Percentiles rank a stretch among this genome's conserved stretches.
These are phyloP conservation scores for Menura novaehollandiae DNA, from an alignment of 2,113 vertebrate species.

Conservation along the genomic window DNA sequence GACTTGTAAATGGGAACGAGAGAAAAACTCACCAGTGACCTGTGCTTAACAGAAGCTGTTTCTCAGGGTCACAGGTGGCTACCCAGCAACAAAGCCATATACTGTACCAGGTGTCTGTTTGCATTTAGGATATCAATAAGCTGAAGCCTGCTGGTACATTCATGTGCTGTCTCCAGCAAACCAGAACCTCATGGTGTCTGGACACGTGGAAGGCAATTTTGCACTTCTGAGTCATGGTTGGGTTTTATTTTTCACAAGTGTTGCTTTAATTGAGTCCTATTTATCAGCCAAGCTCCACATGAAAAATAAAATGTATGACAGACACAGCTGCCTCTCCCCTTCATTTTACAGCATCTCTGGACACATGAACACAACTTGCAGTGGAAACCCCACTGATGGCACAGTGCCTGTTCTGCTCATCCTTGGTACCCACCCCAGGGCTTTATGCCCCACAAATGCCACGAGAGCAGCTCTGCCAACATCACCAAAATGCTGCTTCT, in stretches of 20 bases:
- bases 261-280: slow-evolving; percentile 12
- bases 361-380: too few relatives aligned
- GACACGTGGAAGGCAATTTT: slow-evolving; percentile 34
- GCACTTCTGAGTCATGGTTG: slow-evolving; percentile 37
- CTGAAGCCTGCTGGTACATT: slow-evolving; percentile 59
- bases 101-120: not conserved
- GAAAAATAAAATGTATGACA: slow-evolving; percentile 3
- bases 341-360: not conserved
- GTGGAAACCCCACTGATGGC: not conserved
- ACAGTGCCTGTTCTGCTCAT: not conserved
- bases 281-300: not conserved
- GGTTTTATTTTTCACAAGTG: slow-evolving; percentile 35
- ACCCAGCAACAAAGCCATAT: slow-evolving; percentile 66
- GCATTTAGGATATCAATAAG: not conserved
- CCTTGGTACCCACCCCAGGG: not conserved
- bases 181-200: slow-evolving; percentile 29
- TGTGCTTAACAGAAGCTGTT: not conserved
- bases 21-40: not conserved
- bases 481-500: not conserved
- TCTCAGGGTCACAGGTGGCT: slow-evolving; percentile 14
- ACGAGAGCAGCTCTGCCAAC: not conserved
- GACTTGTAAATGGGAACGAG: not conserved
- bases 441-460: accelerated
- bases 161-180: not conserved
- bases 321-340: not conserved